Conservation (phyloP, 1,140 invertebrate genomes). For the Elymnias hypermnestra region DNA sequence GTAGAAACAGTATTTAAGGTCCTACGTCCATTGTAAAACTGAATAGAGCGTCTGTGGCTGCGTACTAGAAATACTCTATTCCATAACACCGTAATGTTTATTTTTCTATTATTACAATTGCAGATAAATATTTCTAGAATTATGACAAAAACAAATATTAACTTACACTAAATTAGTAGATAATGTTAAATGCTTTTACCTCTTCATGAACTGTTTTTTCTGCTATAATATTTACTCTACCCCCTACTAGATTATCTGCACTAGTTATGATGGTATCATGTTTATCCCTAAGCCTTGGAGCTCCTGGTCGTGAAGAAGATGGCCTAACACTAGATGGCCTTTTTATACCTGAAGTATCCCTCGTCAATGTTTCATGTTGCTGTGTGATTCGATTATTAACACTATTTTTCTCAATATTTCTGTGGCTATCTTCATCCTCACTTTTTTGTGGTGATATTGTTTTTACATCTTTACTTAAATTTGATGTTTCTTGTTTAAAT, state of each 20-base stretch:
- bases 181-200: too few relatives aligned
- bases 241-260: conserved; percentile 74
- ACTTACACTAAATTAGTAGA: too few relatives aligned
- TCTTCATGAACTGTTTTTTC: conserved; percentile 79
- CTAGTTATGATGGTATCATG: conserved; percentile 72
- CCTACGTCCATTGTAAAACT: too few relatives aligned
- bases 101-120: not conserved
- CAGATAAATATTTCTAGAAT: too few relatives aligned
- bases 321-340: conserved; percentile 83
- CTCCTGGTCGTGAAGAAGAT: conserved; percentile 85
- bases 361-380: conserved; percentile 7
- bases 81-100: too few relatives aligned
- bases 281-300: conserved; percentile 80
- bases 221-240: conserved; percentile 82
- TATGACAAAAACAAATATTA: too few relatives aligned
- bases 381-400: not conserved
- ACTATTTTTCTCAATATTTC: not conserved
- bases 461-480: not conserved
- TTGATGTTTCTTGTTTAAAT: not conserved
- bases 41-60: too few relatives aligned
- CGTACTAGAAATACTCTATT: too few relatives aligned
- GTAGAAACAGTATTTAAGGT: too few relatives aligned
- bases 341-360: conserved; percentile 27
- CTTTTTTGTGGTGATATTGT: not conserved
- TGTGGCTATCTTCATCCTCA: not conserved